A percentile compares a stretch with the other conserved stretches of the same genome.
Conservation (phyloP, 2,797 vertebrate species). For the Sebastes iracundus region DNA sequence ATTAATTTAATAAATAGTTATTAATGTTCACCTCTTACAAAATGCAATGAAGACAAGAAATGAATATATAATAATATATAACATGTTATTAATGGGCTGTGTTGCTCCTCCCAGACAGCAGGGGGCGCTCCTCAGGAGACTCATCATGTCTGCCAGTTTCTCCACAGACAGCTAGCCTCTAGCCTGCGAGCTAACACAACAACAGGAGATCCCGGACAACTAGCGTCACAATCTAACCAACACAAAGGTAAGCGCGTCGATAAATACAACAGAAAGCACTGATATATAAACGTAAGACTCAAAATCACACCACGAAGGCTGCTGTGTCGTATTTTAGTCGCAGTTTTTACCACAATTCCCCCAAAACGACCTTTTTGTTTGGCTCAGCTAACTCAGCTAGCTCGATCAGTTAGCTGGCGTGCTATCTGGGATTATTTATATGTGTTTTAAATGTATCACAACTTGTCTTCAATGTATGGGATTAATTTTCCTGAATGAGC, state of each 20-base stretch:
- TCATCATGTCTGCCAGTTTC: not conserved
- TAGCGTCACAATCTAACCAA: slow-evolving; percentile 48
- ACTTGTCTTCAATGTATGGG: not conserved
- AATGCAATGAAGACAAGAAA: not conserved
- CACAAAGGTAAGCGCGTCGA: slow-evolving; percentile 55
- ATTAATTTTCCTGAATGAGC: not conserved
- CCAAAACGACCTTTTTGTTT: slow-evolving; percentile 57
- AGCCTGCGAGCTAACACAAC: slow-evolving; percentile 75
- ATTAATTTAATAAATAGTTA: too few relatives aligned
- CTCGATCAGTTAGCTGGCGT: slow-evolving; percentile 29
- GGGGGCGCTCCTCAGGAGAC: slow-evolving; percentile 14
- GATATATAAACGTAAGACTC: not conserved
- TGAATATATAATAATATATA: too few relatives aligned
- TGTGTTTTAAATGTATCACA: not conserved
- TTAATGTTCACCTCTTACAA: not conserved
- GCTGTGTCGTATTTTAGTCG: not conserved
- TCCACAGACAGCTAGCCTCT: slow-evolving; percentile 47
- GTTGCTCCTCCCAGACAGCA: slow-evolving; percentile 40
- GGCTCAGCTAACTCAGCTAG: slow-evolving; percentile 35
- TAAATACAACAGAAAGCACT: not conserved
- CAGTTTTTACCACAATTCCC: not conserved
- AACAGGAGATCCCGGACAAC: slow-evolving; percentile 67
- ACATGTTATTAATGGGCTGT: not conserved
- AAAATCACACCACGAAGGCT: accelerated
- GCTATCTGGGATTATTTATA: slow-evolving; percentile 35